Base-by-base conservation (phyloP, 37 sponge, comb jelly and placozoan genomes). In the Dysidea cf. avara region DNA sequence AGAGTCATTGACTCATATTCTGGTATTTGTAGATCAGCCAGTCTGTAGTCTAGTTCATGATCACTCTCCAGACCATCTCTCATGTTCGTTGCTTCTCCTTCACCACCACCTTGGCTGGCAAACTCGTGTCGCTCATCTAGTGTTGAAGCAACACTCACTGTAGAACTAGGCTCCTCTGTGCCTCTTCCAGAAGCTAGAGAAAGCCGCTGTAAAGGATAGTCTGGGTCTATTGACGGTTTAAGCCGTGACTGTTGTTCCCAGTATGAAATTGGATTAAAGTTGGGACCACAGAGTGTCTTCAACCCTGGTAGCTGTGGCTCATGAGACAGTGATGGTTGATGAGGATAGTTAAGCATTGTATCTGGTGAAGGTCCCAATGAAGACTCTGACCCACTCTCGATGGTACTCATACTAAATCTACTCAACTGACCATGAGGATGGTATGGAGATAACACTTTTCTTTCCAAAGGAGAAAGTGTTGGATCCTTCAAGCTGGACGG, bases 171-270 rank as follows among this genome's bases (percentile, higher is more conserved):
- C 7, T 43, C 46, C 9, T 43, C 46, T 43, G 46, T 43, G 5
- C 46, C 46, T 43, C 46, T 43, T 12, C 46, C 46, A 43, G 46
- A 43, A 9, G 46, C 46, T 43, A 43, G 46, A 12, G 82, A 77
- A 31, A 90, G 82, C 14, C 75, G 20, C 1, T 63, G 80, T 21
- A 49, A 67, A 7, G 79, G 80, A 37, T 90, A 86, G 20, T 82
- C 76, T 9, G 77, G 85, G 58, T 90, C 91, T 2, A 90, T 81
- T 0, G 82, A 64, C 12, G 82, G 64, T 61, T 76, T 81, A 71
- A 90, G 70, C 26, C 91, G 28, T 14, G 48, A 53, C 54, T 85
- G 86, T 12, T 53, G 55, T 66, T 90, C 91, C 91, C 91, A 90
- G 78, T 90, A 84, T 21, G 69, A 50, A 49, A 83, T 90, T 11